A percentile compares a stretch with the other conserved stretches of the same genome.
Conservation (phyloP, 2,888 invertebrate species). For the Eupsilia transversa region DNA sequence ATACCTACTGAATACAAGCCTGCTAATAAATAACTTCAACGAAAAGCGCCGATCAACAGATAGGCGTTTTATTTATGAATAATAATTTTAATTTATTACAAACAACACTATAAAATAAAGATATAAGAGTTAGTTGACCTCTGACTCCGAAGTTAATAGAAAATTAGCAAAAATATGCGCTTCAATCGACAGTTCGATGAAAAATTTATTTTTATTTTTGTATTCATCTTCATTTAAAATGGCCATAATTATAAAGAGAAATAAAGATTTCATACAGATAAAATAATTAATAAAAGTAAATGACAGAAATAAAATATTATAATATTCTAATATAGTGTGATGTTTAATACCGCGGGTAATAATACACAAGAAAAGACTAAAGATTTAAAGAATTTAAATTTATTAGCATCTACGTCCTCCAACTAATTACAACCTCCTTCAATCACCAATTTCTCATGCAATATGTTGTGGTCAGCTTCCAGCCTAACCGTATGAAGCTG, state of each 20-base stretch:
- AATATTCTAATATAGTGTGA: background rate
- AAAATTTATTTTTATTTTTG: background rate
- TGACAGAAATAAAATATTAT: background rate
- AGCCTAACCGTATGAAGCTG: too few species aligned
- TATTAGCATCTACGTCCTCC: background rate
- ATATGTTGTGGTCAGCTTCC: too few species aligned
- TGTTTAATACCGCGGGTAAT: background rate
- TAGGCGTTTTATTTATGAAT: constrained; percentile 14
- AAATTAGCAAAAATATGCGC: constrained; percentile 4
- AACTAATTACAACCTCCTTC: background rate
- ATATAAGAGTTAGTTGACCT: constrained; percentile 32
- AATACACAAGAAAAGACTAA: background rate
- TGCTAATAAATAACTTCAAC: background rate
- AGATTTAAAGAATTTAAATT: background rate
- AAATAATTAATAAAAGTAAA: constrained; percentile 12
- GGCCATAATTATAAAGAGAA: constrained; percentile 1
- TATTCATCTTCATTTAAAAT: constrained; percentile 20
- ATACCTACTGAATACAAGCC: background rate
- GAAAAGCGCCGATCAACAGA: constrained; percentile 14
- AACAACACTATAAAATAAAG: constrained; percentile 28
- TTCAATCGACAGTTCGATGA: background rate
- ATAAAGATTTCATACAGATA: constrained; percentile 15
- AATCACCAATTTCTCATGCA: background rate
- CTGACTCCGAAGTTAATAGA: constrained; percentile 22
- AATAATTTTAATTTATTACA: constrained; percentile 28